These are phyloP conservation scores for Varanus komodoensis DNA, from an alignment of 2,113 vertebrate genomes.

Conservation along the genomic window DNA sequence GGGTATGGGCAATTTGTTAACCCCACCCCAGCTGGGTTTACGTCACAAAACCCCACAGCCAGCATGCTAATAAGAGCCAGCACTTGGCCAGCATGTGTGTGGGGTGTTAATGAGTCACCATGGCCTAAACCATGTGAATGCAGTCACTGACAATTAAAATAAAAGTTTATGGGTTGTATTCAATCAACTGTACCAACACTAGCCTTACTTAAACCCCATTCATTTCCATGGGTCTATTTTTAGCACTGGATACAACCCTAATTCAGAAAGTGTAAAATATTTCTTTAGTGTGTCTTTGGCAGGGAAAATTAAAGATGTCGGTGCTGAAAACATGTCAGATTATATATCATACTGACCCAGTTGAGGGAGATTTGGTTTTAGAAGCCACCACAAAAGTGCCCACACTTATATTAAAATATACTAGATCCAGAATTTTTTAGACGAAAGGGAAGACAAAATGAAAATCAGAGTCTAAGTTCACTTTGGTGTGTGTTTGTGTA, in stretches of 20 bases:
- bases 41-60: too few relatives aligned
- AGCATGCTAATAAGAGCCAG: too few relatives aligned
- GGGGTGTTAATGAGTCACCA: too few relatives aligned
- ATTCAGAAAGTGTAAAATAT: neutral
- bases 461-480: slow-evolving; percentile 28
- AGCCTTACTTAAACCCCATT: too few relatives aligned
- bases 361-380: slow-evolving; percentile 8
- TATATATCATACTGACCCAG: slow-evolving; percentile 17
- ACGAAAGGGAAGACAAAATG: slow-evolving; percentile 12
- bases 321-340: neutral
- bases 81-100: too few relatives aligned
- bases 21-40: too few relatives aligned
- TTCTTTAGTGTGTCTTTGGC: neutral
- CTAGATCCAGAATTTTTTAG: slow-evolving; percentile 26
- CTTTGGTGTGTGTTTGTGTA: neutral
- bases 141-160: neutral
- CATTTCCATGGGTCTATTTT: too few relatives aligned
- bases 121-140: too few relatives aligned
- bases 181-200: too few relatives aligned
- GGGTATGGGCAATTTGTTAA: too few relatives aligned
- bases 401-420: slow-evolving; percentile 1
- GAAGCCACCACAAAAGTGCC: neutral
- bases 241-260: neutral
- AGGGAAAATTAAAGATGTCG: neutral
- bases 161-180: neutral